Evolutionary conservation across 2,888 invertebrate genomes (phyloP).

Genomic region (Chalcosyrphus nemorum): DNA sequence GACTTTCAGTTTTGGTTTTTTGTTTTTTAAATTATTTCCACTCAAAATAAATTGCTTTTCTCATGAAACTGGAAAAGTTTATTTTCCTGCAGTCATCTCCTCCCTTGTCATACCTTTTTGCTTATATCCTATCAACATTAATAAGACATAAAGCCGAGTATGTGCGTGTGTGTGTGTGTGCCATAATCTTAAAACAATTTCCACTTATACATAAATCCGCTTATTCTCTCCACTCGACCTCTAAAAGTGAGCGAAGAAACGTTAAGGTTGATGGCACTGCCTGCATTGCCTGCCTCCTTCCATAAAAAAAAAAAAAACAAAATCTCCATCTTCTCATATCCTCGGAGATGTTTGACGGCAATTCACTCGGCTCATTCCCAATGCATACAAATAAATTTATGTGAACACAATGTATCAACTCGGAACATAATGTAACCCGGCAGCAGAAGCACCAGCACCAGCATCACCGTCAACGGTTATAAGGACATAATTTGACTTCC

Average conservation of each 20-base stretch:
- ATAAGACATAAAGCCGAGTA: constrained; percentile 1
- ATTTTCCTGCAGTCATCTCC: constrained; percentile 10
- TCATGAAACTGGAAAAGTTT: neutral
- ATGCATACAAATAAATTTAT: constrained; percentile 58
- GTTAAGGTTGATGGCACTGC: constrained; percentile 11
- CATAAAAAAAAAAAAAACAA: no score
- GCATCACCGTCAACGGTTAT: constrained; percentile 9
- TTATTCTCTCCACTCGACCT: constrained; percentile 30
- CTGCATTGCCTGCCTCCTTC: constrained; percentile 20
- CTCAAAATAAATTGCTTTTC: neutral
- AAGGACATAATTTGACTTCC: constrained; percentile 60
- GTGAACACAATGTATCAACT: constrained; percentile 47
- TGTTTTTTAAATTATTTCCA: neutral
- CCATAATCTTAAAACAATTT: constrained; percentile 28
- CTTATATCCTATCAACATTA: constrained; percentile 27
- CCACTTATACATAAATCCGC: constrained; percentile 43
- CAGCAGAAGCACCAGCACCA: neutral
- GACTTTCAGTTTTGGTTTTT: no score
- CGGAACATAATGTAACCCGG: constrained; percentile 32
- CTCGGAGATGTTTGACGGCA: constrained; percentile 36
- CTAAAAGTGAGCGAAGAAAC: constrained; percentile 16
- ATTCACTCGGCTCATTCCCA: constrained; percentile 45
- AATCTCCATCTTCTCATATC: neutral
- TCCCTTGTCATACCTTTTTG: neutral
- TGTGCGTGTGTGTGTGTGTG: neutral